A percentile compares a stretch with the other conserved stretches of the same genome.
phyloP scores from a whole-genome alignment of 2,113 vertebrate genomes.

The Lampris megalopsis region DNA sequence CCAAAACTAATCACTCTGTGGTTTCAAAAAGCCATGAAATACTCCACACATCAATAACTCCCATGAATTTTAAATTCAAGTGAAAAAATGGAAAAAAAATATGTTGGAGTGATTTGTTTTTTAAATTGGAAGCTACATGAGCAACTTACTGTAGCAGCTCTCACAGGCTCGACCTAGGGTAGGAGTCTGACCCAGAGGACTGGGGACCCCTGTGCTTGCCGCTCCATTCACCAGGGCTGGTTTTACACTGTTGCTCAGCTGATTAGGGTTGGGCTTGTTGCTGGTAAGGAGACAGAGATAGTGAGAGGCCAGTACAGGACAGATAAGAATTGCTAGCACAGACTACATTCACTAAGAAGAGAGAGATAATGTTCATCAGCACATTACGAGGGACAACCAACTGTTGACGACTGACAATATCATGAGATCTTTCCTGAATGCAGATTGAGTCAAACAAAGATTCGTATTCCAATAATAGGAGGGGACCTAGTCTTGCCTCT shows the following conservation, averaged over 20 bases:
- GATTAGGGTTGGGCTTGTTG: constrained; percentile 99
- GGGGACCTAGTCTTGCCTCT: background rate
- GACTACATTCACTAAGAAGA: constrained; percentile 8
- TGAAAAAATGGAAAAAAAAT: no score
- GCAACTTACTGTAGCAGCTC: constrained; percentile 93
- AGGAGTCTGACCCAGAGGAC: constrained; percentile 47
- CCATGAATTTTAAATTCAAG: no score
- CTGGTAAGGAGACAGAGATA: constrained; percentile 70
- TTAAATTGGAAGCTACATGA: background rate
- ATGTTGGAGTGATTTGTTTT: background rate
- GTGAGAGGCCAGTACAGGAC: constrained; percentile 5
- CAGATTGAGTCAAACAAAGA: constrained; percentile 2
- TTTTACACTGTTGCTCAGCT: constrained; percentile 93
- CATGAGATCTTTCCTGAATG: constrained; percentile 11
- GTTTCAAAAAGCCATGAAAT: no score
- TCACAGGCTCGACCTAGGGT: constrained; percentile 92
- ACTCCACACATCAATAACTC: no score
- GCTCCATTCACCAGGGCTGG: constrained; percentile 93
- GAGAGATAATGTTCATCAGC: constrained; percentile 27
- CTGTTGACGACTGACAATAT: background rate
- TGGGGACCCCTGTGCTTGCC: constrained; percentile 43
- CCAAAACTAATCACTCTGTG: no score
- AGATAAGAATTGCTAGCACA: constrained; percentile 11
- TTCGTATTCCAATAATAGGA: constrained; percentile 12
- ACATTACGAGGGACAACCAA: constrained; percentile 14